phyloP scores from a whole-genome alignment of 1,140 invertebrate species.

The Bilobella aurantiaca region DNA sequence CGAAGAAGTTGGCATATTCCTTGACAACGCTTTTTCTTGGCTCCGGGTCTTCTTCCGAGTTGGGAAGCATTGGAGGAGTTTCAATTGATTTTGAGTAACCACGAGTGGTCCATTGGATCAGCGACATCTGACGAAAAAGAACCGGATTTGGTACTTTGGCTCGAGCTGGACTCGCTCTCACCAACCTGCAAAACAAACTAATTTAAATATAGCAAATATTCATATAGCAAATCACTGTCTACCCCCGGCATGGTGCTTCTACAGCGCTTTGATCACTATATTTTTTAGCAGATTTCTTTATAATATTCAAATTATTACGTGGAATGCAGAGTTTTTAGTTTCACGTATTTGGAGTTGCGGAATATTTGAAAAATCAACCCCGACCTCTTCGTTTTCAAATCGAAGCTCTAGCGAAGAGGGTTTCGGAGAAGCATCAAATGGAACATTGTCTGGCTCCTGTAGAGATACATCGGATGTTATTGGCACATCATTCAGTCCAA shows the following conservation, averaged over 20 bases:
- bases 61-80: constrained; percentile 7
- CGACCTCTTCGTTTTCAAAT: too few relatives aligned
- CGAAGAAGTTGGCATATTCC: constrained; percentile 10
- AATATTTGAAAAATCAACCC: constrained; percentile 14
- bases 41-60: too few relatives aligned
- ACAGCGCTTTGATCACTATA: too few relatives aligned
- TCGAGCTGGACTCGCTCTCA: constrained; percentile 20
- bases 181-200: constrained; percentile 5
- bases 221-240: too few relatives aligned
- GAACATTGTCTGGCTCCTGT: too few relatives aligned
- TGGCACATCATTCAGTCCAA: too few relatives aligned
- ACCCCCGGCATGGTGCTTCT: too few relatives aligned
- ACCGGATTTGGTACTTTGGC: constrained; percentile 20
- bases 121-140: neutral
- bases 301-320: too few relatives aligned
- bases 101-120: constrained; percentile 25
- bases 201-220: neutral
- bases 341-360: constrained; percentile 23
- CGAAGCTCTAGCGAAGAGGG: too few relatives aligned
- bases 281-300: too few relatives aligned
- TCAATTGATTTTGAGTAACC: constrained; percentile 32
- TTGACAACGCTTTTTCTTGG: constrained; percentile 16
- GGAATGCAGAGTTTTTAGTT: neutral
- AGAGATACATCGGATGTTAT: neutral
- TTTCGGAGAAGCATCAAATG: too few relatives aligned